Percentiles rank a stretch among this genome's conserved stretches.
These are phyloP conservation scores for Noctua comes DNA, from an alignment of 2,888 invertebrate species.

Conservation along the genomic window DNA sequence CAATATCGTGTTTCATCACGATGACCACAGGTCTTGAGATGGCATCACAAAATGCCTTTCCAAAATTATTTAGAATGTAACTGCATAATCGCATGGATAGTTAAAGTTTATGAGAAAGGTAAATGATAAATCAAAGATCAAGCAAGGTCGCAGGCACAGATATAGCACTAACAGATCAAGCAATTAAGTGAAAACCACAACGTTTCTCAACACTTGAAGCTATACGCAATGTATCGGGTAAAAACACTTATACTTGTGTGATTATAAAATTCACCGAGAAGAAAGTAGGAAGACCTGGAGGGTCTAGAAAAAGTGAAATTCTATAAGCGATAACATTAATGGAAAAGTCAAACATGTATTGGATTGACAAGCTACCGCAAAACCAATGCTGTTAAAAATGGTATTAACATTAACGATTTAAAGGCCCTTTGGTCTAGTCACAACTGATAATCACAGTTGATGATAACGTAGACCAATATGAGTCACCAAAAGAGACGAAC, in stretches of 20 bases:
- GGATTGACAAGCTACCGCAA: neutral
- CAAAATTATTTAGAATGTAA: conserved; percentile 54
- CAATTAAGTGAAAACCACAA: conserved; percentile 20
- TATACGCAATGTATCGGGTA: neutral
- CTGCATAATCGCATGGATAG: conserved; percentile 25
- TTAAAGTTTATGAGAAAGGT: conserved; percentile 38
- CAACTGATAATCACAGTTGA: neutral
- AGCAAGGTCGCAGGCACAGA: conserved; percentile 15
- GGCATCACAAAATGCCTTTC: conserved; percentile 44
- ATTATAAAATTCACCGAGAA: neutral
- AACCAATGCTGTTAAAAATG: neutral
- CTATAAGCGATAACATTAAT: neutral
- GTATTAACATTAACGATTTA: neutral
- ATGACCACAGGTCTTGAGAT: conserved; percentile 44
- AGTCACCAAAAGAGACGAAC: neutral
- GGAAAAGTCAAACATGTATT: neutral
- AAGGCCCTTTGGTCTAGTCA: neutral
- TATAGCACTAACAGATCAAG: neutral
- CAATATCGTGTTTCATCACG: conserved; percentile 55
- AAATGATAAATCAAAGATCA: conserved; percentile 12
- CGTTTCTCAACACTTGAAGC: neutral
- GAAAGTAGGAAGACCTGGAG: neutral
- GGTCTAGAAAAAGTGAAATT: neutral
- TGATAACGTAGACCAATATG: too few relatives aligned
- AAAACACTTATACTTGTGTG: neutral